A percentile compares a stretch with the other conserved stretches of the same genome.
Conservation (phyloP, 2,888 invertebrate genomes). For the Epinotia nisella region DNA sequence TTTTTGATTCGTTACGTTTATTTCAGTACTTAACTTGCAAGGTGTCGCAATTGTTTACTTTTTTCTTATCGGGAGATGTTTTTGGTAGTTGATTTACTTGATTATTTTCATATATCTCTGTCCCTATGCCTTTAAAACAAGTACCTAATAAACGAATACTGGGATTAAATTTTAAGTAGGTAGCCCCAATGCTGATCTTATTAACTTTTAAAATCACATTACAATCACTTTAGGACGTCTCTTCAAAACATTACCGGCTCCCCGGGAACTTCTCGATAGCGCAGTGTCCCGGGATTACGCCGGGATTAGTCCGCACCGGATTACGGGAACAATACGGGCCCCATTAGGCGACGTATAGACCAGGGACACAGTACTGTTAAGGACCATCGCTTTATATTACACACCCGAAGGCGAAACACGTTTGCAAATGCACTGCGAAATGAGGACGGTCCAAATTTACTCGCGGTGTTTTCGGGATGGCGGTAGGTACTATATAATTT, state of each 20-base stretch:
- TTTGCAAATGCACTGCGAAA: slow-evolving; percentile 44
- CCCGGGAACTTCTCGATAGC: slow-evolving; percentile 20
- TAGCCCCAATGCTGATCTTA: too few relatives aligned
- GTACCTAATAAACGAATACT: too few relatives aligned
- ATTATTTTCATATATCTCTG: too few relatives aligned
- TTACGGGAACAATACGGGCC: slow-evolving; percentile 59
- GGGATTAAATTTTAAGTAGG: too few relatives aligned
- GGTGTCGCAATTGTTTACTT: not conserved
- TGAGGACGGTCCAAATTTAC: slow-evolving; percentile 41
- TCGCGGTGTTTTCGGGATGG: slow-evolving; percentile 31
- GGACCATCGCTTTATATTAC: slow-evolving; percentile 39
- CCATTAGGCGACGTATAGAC: slow-evolving; percentile 48
- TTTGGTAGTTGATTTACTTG: not conserved
- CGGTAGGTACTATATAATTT: slow-evolving; percentile 44
- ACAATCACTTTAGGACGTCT: not conserved
- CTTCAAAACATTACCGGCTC: not conserved
- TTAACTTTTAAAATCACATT: not conserved
- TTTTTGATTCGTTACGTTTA: not conserved
- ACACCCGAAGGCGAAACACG: slow-evolving; percentile 39
- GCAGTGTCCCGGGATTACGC: slow-evolving; percentile 27
- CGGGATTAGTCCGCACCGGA: slow-evolving; percentile 29
- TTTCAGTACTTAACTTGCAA: not conserved
- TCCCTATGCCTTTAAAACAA: too few relatives aligned
- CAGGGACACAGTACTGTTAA: slow-evolving; percentile 24
- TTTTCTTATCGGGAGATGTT: not conserved